Evolutionary conservation across 2,888 invertebrate genomes (phyloP).

Genomic region (Caenorhabditis sp.): DNA sequence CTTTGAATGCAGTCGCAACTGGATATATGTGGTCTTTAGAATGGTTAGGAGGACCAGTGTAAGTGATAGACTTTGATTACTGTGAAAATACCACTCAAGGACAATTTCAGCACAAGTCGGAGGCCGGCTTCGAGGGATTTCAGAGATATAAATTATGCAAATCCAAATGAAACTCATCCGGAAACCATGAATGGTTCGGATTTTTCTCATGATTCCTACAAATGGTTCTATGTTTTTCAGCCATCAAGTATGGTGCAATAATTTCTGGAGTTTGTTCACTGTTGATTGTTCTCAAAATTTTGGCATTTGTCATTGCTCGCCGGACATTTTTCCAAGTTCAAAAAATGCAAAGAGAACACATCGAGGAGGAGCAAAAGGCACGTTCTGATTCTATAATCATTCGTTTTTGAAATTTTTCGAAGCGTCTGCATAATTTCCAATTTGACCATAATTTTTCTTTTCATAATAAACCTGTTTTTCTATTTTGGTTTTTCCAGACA

Average conservation of each 20-base stretch:
- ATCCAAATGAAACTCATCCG: slow-evolving; percentile 51
- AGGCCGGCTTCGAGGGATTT: slow-evolving; percentile 33
- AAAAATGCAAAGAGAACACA: slow-evolving; percentile 24
- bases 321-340: slow-evolving; percentile 39
- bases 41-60: slow-evolving; percentile 50
- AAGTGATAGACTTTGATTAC: background rate
- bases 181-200: slow-evolving; percentile 48
- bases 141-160: slow-evolving; percentile 42
- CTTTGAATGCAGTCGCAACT: slow-evolving; percentile 41
- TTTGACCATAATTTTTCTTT: background rate
- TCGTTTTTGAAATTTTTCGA: background rate
- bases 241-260: slow-evolving; percentile 47
- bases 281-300: slow-evolving; percentile 40
- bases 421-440: slow-evolving; percentile 9
- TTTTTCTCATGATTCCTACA: background rate
- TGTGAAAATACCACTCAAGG: no score
- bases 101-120: slow-evolving; percentile 36
- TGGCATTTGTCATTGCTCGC: slow-evolving; percentile 37
- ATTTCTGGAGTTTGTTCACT: slow-evolving; percentile 42
- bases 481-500: slow-evolving; percentile 7
- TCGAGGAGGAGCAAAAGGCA: slow-evolving; percentile 1
- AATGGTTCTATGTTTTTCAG: slow-evolving; percentile 22
- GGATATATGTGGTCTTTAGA: slow-evolving; percentile 54
- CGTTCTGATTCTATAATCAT: background rate
- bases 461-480: slow-evolving; percentile 1